Percentiles rank a stretch among this genome's conserved stretches.
Conservation (phyloP, 2,888 invertebrate genomes). For the Sphaeridia pumilis region DNA sequence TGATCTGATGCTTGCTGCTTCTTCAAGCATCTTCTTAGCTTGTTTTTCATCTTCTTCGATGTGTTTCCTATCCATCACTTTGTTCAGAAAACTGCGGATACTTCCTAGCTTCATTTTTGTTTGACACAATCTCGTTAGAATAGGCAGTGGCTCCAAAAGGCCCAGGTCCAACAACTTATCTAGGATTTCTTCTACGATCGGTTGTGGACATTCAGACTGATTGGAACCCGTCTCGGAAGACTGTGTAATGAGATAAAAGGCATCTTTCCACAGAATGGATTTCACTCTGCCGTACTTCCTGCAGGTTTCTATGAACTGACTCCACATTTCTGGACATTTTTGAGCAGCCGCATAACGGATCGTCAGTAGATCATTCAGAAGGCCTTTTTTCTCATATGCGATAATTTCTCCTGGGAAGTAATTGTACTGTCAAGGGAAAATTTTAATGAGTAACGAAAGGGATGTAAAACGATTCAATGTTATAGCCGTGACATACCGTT, state of each 20-base stretch:
- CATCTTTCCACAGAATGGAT: constrained; percentile 34
- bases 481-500: too few relatives aligned
- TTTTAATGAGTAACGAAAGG: background rate
- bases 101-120: constrained; percentile 32
- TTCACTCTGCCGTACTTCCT: constrained; percentile 32
- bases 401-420: constrained; percentile 35
- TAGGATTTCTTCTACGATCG: constrained; percentile 32
- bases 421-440: too few relatives aligned
- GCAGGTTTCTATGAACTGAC: constrained; percentile 33
- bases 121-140: constrained; percentile 30
- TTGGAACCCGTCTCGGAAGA: constrained; percentile 2
- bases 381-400: constrained; percentile 33
- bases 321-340: constrained; percentile 26
- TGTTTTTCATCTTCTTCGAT: constrained; percentile 66
- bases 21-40: constrained; percentile 57
- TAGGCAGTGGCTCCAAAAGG: constrained; percentile 33
- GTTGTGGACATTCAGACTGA: constrained; percentile 23
- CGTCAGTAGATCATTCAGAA: constrained; percentile 30
- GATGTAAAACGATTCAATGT: background rate
- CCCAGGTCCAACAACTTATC: constrained; percentile 27
- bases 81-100: constrained; percentile 40
- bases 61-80: constrained; percentile 58
- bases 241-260: constrained; percentile 32
- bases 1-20: constrained; percentile 59
- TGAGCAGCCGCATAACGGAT: constrained; percentile 31